Base-by-base conservation (phyloP, 2,888 invertebrate species). In the Cephalotes varians region DNA sequence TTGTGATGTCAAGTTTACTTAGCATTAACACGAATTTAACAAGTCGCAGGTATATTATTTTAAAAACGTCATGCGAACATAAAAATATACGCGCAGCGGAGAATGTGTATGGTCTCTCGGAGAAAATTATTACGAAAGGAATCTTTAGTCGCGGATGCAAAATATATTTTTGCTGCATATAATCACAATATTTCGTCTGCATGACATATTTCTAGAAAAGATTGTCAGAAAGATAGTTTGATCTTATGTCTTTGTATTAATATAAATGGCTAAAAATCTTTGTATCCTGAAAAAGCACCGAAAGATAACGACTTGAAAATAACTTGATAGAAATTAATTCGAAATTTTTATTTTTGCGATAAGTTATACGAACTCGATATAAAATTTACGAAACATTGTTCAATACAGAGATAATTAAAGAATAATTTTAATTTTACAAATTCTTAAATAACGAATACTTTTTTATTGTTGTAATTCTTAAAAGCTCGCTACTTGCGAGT, bases 21-120 rank as follows among this genome's bases (percentile, higher is more conserved):
- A 58, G 34, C 56, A 49, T 77, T 77, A 77, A 77, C 69, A 25
- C 44, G 56, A 69, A 18, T 77, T 69, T 44, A 69, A 31, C 69
- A 31, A 31, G 44, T 69, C 31, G 31, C 44, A 12, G 31, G 56
- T 34, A 12, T 28, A 56, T 69, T 56, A 56, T 77, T 51, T 34
- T 25, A 18, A 69, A 40, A 77, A 56, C 9, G 34, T 69, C 34
- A 9, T 37, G 25, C 25, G 5, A 31, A 25, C 31, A 31, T 47
- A 54, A 69, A 77, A 56, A 77, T 34, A 18, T 21, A 44, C 31
- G 25, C 69, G 7, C 25, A 7, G n/a, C 51, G 12, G n/a, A 51
- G 12, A 76, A 15, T 9, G n/a, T 40, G 21, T 25, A 25, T 31
- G 1, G 44, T 44, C 31, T 6, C 34, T 1, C n/a, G n/a, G 47